These are phyloP conservation scores for Blera fallax DNA, from an alignment of 2,888 invertebrate species.

Conservation along the genomic window DNA sequence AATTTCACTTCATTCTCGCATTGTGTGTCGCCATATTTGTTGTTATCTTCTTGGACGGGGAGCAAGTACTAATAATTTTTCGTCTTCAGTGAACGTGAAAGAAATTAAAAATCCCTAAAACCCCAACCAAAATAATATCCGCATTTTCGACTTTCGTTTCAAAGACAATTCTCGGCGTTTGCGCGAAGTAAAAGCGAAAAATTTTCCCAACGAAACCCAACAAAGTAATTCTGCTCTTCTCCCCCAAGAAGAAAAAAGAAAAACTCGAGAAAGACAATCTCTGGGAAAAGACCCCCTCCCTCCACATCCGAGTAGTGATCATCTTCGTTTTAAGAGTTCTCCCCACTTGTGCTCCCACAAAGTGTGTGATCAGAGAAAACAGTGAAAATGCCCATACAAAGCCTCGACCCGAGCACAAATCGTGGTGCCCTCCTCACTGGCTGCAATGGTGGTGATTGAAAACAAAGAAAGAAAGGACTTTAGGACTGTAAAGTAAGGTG, in stretches of 20 bases:
- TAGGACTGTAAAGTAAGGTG: constrained; percentile 39
- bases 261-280: constrained; percentile 38
- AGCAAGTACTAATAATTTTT: constrained; percentile 63
- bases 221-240: constrained; percentile 59
- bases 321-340: constrained; percentile 1
- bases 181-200: constrained; percentile 26
- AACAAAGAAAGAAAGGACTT: constrained; percentile 65
- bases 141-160: constrained; percentile 22
- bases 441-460: constrained; percentile 68
- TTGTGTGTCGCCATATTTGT: constrained; percentile 72
- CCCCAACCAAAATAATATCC: constrained; percentile 8
- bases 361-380: constrained; percentile 41
- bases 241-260: constrained; percentile 52
- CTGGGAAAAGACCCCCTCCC: constrained; percentile 29
- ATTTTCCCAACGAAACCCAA: constrained; percentile 35
- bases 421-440: constrained; percentile 39
- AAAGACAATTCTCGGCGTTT: neutral
- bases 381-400: constrained; percentile 60
- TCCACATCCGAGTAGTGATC: constrained; percentile 16
- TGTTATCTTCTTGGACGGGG: constrained; percentile 73
- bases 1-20: constrained; percentile 59
- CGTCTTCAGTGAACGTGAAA: constrained; percentile 61
- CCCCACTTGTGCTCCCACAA: neutral
- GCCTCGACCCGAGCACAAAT: constrained; percentile 25
- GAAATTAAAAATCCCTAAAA: constrained; percentile 27